These are phyloP conservation scores for Euthynnus affinis DNA, from an alignment of 2,797 vertebrate species.

Conservation along the genomic window DNA sequence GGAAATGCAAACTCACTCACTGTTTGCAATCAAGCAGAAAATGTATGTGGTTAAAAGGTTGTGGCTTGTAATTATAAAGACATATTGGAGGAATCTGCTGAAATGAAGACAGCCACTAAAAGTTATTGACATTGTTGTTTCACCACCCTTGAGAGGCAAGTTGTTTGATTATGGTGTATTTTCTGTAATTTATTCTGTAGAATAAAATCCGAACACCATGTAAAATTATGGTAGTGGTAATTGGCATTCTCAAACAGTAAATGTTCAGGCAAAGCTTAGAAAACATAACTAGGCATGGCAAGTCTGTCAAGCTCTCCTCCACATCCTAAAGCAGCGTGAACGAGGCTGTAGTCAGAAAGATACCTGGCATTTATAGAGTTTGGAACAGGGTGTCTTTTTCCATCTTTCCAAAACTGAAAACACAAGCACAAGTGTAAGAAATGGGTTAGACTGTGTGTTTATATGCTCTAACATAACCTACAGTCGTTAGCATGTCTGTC, in stretches of 20 bases:
- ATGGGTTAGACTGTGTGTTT: background rate
- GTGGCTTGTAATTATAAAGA: conserved; percentile 7
- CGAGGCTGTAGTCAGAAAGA: background rate
- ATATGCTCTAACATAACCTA: background rate
- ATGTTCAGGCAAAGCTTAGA: background rate
- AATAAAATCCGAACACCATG: background rate
- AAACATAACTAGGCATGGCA: background rate
- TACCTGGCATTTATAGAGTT: background rate
- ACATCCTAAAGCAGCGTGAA: background rate
- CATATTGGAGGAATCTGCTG: background rate
- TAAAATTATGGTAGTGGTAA: background rate
- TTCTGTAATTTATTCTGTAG: background rate
- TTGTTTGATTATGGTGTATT: background rate
- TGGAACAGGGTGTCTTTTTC: background rate
- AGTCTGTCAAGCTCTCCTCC: background rate
- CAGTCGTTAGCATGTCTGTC: too few species aligned
- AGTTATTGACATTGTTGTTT: background rate
- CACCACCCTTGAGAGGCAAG: too few species aligned
- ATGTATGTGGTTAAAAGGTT: background rate
- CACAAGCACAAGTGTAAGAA: background rate
- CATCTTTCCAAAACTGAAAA: too few species aligned
- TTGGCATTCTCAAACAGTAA: background rate
- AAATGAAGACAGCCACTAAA: background rate
- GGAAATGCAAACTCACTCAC: conserved; percentile 13
- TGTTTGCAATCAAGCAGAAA: conserved; percentile 14